Base-by-base conservation (phyloP, 2,888 invertebrate species). In the Diarsia dahlii region DNA sequence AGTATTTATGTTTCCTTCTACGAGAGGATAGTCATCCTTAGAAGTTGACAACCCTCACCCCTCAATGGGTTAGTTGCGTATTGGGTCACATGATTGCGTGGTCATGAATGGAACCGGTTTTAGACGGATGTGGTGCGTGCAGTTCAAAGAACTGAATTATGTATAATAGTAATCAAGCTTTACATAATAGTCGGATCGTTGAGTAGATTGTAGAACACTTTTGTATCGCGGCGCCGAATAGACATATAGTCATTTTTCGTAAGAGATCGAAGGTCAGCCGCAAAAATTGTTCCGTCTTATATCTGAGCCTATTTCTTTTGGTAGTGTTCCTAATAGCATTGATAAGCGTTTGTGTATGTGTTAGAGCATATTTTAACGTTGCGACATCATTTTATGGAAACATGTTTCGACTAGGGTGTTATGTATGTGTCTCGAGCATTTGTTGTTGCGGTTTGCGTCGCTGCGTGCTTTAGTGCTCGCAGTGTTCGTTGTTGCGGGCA, bases 91-190 rank as follows among this genome's bases (percentile, higher is more conserved):
- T 58, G 64, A 82, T 85, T 82, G 78, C 81, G 56, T 85, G 73
- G 58, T 85, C 74, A 85, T 85, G 46, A 74, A 69, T 28, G 45
- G 48, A 18, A 82, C 83, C 78, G 82, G 85, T 83, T 85, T 48
- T 15, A 82, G 15, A 15, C 82, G 85, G 82, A 83, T 68, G 45
- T 65, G 34, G 48, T 66, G 54, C 74, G 85, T 28, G 52, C 67
- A 62, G 78, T 85, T 71, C 77, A 85, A 81, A 69, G 68, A 75
- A 80, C 84, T 52, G 46, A 50, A 70, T 48, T 48, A 15, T 45
- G n/a, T 58, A 18, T 56, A 62, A 52, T 48, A 71, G 54, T 73
- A 65, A 65, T 71, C 10, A 54, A 73, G n/a, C 45, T 65, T 65
- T 23, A 62, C 71, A 28, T 60, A 68, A 69, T 13, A 50, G 71